These are phyloP conservation scores for Gonioctena quinquepunctata DNA, from an alignment of 1,140 invertebrate species.

Conservation along the genomic window DNA sequence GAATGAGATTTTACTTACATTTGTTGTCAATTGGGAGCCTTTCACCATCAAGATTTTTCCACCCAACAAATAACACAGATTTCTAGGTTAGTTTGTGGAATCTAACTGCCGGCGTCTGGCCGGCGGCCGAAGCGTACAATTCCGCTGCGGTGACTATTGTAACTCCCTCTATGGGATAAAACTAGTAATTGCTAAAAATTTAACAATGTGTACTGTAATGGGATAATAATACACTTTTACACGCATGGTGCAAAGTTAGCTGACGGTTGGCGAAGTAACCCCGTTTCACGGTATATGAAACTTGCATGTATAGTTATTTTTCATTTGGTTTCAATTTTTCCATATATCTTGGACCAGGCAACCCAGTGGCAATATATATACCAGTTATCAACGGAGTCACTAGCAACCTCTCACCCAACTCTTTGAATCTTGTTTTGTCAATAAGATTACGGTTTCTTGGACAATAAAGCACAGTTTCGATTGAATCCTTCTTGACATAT, in stretches of 20 bases:
- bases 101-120: neutral
- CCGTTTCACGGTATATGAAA: constrained; percentile 4
- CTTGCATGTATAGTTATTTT: too few species aligned
- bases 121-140: neutral
- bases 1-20: neutral
- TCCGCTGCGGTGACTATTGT: neutral
- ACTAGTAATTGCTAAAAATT: neutral
- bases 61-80: neutral
- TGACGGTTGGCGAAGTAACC: constrained; percentile 1
- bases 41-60: neutral
- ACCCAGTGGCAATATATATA: too few species aligned
- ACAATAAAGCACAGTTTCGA: too few species aligned
- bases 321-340: too few species aligned
- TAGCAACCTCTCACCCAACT: too few species aligned
- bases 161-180: neutral
- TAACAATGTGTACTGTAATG: neutral
- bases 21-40: neutral
- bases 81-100: neutral
- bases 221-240: neutral
- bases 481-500: too few species aligned
- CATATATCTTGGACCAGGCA: too few species aligned
- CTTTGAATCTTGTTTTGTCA: too few species aligned
- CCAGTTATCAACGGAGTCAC: too few species aligned
- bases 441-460: too few species aligned
- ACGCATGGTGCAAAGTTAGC: neutral